A percentile compares a stretch with the other conserved stretches of the same genome.
Evolutionary conservation across 2,113 vertebrate species (phyloP).

Genomic region (Ctenodactylus gundi): DNA sequence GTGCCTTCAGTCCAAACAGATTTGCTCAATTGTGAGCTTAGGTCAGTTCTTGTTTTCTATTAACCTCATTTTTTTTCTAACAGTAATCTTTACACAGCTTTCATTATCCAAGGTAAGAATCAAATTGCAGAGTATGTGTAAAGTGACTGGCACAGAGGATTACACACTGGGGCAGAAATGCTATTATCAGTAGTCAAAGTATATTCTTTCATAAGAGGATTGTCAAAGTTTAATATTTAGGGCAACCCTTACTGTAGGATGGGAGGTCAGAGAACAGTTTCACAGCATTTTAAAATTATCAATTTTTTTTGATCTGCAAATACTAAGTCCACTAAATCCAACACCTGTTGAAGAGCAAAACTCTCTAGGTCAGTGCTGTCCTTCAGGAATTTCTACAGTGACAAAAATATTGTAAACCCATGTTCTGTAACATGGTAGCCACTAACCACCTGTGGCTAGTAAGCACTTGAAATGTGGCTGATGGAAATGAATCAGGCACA

Average conservation of each 20-base stretch:
- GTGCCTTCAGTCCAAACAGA: background rate
- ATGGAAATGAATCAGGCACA: no score
- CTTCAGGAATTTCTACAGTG: background rate
- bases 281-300: no score
- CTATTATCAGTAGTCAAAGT: background rate
- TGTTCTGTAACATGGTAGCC: background rate
- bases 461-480: background rate
- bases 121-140: background rate
- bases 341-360: background rate
- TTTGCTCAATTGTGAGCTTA: background rate
- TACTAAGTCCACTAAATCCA: background rate
- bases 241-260: background rate
- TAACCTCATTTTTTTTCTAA: background rate
- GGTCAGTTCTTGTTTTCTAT: background rate
- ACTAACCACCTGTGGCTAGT: background rate
- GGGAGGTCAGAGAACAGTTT: background rate
- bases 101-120: background rate
- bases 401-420: background rate
- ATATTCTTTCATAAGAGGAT: background rate
- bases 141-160: background rate
- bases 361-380: background rate
- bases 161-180: background rate
- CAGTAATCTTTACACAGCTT: background rate
- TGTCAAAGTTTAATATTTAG: background rate
- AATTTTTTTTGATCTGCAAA: no score